Evolutionary conservation across 2,113 vertebrate genomes (phyloP), one percentile per base, ranked within the genome.

Genomic region (Gavialis gangeticus): DNA sequence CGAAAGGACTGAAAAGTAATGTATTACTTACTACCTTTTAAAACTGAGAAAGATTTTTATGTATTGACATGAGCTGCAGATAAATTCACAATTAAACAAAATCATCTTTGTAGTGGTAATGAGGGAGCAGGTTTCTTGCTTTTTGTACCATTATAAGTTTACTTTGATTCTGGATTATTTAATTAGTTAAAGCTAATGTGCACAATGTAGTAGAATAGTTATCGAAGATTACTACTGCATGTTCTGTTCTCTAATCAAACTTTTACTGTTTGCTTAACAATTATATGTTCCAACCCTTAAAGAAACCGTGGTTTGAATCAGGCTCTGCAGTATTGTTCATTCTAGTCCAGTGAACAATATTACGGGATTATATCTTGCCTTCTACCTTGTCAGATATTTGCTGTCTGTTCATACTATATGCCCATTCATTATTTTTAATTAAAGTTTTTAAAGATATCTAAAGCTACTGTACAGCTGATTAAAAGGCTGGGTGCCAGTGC

Each of bases 121-220:
- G 75, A 90, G 28, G 34, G 59, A 69, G 66, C 46, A 69, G 16
- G 1, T 90, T 27, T 94, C 69, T 54, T 91, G 79, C 28, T 28
- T 87, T 89, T 96, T 89, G 24, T 94, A 58, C n/a, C 8, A 18
- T 78, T 90, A 6, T 67, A n/a, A 67, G 34, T 85, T 96, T 91
- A 87, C 81, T 94, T 95, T 60, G 84, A 13, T 83, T 92, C 92
- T 73, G 10, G 85, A 4, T 93, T 93, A 90, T 87, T 93, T 94
- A 95, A 84, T 92, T 95, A 93, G 21, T 77, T 82, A 90, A 92
- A 92, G 17, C 76, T 77, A 81, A 75, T 59, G 54, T 5, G 0
- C 18, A 30, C 94, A 77, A 75, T 91, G 3, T 89, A 24, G 79
- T 81, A 59, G 22, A 89, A 30, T 19, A 63, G 13, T 88, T 90